Percentiles rank a stretch among this genome's conserved stretches.
phyloP scores from a whole-genome alignment of 1,140 invertebrate genomes.

The Bombyx mandarina region DNA sequence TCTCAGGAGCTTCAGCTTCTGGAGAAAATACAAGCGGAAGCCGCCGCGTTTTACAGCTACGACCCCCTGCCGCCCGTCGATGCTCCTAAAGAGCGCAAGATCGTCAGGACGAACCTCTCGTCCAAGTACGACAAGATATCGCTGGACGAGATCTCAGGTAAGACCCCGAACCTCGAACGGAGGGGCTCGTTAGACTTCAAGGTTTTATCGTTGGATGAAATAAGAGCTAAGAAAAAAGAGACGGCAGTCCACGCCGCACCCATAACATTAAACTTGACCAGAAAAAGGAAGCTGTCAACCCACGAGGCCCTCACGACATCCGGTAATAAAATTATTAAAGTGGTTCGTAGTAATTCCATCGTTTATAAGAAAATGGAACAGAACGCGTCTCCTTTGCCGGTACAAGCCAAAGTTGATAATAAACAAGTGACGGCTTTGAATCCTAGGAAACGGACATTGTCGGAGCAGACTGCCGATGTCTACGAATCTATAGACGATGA shows the following conservation, averaged over 20 bases:
- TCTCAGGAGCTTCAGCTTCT: slow-evolving; percentile 77
- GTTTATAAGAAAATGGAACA: slow-evolving; percentile 57
- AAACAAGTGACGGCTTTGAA: slow-evolving; percentile 25
- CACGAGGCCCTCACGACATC: slow-evolving; percentile 52
- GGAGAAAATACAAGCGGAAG: slow-evolving; percentile 78
- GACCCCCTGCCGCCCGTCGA: slow-evolving; percentile 27
- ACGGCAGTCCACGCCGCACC: slow-evolving; percentile 35
- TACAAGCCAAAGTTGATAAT: slow-evolving; percentile 26
- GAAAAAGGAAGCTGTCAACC: slow-evolving; percentile 51
- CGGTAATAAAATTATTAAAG: slow-evolving; percentile 59
- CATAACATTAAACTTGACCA: slow-evolving; percentile 42
- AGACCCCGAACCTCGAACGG: slow-evolving; percentile 26
- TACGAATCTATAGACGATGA: slow-evolving; percentile 51
- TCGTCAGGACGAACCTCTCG: slow-evolving; percentile 32
- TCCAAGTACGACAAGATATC: slow-evolving; percentile 47
- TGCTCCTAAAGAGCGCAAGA: slow-evolving; percentile 34
- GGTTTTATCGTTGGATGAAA: slow-evolving; percentile 53
- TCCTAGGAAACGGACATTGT: slow-evolving; percentile 48
- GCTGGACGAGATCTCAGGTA: slow-evolving; percentile 49
- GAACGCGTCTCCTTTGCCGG: slow-evolving; percentile 22
- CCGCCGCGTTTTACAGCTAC: slow-evolving; percentile 78
- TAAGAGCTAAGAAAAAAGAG: slow-evolving; percentile 49
- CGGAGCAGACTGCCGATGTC: slow-evolving; percentile 43
- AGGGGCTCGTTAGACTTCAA: slow-evolving; percentile 49
- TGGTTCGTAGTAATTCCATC: slow-evolving; percentile 58